A percentile compares a stretch with the other conserved stretches of the same genome.
Evolutionary conservation across 2,113 vertebrate species (phyloP).

Genomic region (Neogobius melanostomus): DNA sequence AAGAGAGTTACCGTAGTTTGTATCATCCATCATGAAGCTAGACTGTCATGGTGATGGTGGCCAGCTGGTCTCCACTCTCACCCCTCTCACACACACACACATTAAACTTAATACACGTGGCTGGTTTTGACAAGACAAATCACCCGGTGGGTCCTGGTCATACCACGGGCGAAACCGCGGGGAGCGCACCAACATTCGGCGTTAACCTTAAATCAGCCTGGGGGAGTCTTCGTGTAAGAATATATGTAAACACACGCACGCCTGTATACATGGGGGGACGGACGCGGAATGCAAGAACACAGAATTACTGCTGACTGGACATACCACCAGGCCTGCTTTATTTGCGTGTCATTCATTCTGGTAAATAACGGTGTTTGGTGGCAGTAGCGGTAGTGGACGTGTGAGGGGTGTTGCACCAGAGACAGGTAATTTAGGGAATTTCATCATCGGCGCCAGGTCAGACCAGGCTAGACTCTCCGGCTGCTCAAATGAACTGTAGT

Average conservation of each 20-base stretch:
- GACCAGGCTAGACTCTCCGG: conserved; percentile 16
- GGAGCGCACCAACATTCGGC: conserved; percentile 42
- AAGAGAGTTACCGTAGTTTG: conserved; percentile 33
- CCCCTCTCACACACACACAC: conserved; percentile 15
- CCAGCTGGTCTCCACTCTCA: conserved; percentile 56
- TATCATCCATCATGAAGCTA: conserved; percentile 67
- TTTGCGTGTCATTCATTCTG: conserved; percentile 11
- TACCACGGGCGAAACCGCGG: conserved; percentile 34
- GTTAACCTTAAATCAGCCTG: conserved; percentile 65
- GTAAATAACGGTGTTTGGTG: conserved; percentile 11
- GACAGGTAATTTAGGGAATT: conserved; percentile 26
- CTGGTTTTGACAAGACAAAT: conserved; percentile 67
- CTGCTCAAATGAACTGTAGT: conserved; percentile 38
- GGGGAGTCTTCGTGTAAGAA: conserved; percentile 34
- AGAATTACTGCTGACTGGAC: conserved; percentile 47
- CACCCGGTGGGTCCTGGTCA: conserved; percentile 45
- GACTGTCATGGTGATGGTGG: conserved; percentile 64
- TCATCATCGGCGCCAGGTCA: conserved; percentile 37
- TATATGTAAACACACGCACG: conserved; percentile 38
- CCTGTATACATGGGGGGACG: conserved; percentile 15
- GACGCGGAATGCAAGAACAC: conserved; percentile 4
- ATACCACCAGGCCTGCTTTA: conserved; percentile 14
- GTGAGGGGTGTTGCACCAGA: conserved; percentile 2
- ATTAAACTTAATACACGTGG: conserved; percentile 30
- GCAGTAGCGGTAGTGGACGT: background rate